phyloP scores from a whole-genome alignment of 2,113 vertebrate species.

The Nerophis ophidion region DNA sequence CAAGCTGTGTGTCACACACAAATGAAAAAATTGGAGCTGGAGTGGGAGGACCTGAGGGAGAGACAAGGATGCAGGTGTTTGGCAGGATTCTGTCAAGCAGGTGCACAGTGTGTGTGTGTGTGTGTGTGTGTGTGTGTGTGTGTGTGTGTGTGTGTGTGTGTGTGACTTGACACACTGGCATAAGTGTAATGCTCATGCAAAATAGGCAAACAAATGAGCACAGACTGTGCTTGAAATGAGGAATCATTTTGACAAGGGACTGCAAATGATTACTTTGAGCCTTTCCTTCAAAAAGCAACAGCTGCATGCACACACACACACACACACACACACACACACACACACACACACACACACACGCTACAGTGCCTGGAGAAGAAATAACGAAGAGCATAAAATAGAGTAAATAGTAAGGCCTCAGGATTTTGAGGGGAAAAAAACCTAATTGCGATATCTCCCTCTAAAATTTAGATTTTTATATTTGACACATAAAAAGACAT shows the following conservation, averaged over 20 bases:
- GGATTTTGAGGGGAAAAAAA: too few relatives aligned
- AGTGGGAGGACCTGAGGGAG: constrained; percentile 48
- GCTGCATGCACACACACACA: constrained; percentile 54
- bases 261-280: constrained; percentile 53
- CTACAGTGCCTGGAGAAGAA: background rate
- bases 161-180: constrained; percentile 10
- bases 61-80: constrained; percentile 67
- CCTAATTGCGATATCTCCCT: too few relatives aligned
- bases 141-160: constrained; percentile 26
- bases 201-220: constrained; percentile 58
- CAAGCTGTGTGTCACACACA: constrained; percentile 57
- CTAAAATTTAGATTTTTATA: too few relatives aligned
- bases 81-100: constrained; percentile 54
- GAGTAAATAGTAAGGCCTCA: too few relatives aligned
- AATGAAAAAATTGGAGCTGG: constrained; percentile 52
- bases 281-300: constrained; percentile 46
- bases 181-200: constrained; percentile 38
- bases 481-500: too few relatives aligned
- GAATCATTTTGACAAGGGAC: constrained; percentile 60
- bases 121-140: constrained; percentile 25
- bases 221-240: constrained; percentile 47
- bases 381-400: background rate
- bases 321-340: constrained; percentile 4
- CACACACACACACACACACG: constrained; percentile 9
- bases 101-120: constrained; percentile 28